Conservation (phyloP, 2,888 invertebrate species). For the Apamea monoglypha region DNA sequence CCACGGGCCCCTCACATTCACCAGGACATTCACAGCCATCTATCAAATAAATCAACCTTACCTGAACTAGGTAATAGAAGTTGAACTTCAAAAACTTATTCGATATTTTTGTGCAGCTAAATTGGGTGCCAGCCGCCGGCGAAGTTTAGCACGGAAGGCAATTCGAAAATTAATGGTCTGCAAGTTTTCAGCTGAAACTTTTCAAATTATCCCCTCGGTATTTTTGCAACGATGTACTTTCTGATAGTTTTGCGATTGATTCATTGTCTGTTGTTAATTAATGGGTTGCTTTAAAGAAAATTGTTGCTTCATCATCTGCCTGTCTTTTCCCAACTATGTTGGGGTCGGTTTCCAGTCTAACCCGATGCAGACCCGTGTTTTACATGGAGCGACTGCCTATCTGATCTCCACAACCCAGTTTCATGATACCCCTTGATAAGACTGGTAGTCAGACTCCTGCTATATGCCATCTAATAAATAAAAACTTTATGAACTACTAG, state of each 20-base stretch:
- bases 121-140: slow-evolving; percentile 10
- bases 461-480: too few relatives aligned
- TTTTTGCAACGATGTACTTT: slow-evolving; percentile 21
- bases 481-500: too few relatives aligned
- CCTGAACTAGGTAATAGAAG: slow-evolving; percentile 5
- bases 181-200: slow-evolving; percentile 26
- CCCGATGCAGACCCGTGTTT: too few relatives aligned
- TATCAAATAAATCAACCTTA: not conserved
- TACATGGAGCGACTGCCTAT: too few relatives aligned
- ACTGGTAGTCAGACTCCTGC: too few relatives aligned
- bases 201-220: slow-evolving; percentile 38
- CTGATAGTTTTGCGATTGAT: slow-evolving; percentile 14
- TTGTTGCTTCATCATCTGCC: not conserved
- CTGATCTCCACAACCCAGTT: too few relatives aligned
- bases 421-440: too few relatives aligned
- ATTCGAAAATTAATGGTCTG: slow-evolving; percentile 47
- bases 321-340: too few relatives aligned
- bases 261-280: slow-evolving; percentile 4
- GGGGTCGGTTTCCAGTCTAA: too few relatives aligned
- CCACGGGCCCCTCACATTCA: too few relatives aligned
- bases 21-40: not conserved
- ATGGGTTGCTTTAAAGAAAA: not conserved
- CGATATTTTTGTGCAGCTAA: slow-evolving; percentile 35
- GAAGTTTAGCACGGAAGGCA: slow-evolving; percentile 32
- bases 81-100: slow-evolving; percentile 10